Evolutionary conservation across 2,888 invertebrate genomes (phyloP).

Genomic region (Pseudoips prasinana): DNA sequence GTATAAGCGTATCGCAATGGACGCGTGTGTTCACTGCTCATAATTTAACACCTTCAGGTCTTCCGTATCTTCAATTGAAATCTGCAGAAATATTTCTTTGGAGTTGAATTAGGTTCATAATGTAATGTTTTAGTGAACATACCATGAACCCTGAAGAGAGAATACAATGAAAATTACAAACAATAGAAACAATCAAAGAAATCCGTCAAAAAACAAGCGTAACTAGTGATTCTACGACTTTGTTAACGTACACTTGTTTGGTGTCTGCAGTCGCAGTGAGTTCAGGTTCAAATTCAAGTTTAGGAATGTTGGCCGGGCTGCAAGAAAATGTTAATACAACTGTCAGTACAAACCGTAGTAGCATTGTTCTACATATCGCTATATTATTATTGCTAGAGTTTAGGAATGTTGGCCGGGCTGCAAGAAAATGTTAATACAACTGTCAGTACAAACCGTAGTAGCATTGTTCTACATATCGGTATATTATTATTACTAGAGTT

Average conservation of each 20-base stretch:
- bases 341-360: conserved; percentile 43
- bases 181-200: conserved; percentile 38
- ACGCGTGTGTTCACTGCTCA: too few species aligned
- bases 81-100: too few species aligned
- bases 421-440: conserved; percentile 80
- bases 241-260: conserved; percentile 93
- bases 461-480: too few species aligned
- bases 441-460: conserved; percentile 43
- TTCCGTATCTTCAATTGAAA: too few species aligned
- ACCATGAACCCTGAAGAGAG: conserved; percentile 32
- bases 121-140: too few species aligned
- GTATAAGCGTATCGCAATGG: too few species aligned
- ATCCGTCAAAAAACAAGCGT: conserved; percentile 59
- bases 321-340: conserved; percentile 80
- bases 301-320: conserved; percentile 99
- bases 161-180: conserved; percentile 33
- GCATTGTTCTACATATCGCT: too few species aligned
- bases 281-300: conserved; percentile 98
- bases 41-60: too few species aligned
- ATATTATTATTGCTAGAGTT: too few species aligned
- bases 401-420: conserved; percentile 99
- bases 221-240: conserved; percentile 69
- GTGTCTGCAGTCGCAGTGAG: conserved; percentile 93
- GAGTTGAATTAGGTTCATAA: too few species aligned
- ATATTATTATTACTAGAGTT: too few species aligned